Conservation (phyloP, 2,797 vertebrate species). For the Varecia variegata region DNA sequence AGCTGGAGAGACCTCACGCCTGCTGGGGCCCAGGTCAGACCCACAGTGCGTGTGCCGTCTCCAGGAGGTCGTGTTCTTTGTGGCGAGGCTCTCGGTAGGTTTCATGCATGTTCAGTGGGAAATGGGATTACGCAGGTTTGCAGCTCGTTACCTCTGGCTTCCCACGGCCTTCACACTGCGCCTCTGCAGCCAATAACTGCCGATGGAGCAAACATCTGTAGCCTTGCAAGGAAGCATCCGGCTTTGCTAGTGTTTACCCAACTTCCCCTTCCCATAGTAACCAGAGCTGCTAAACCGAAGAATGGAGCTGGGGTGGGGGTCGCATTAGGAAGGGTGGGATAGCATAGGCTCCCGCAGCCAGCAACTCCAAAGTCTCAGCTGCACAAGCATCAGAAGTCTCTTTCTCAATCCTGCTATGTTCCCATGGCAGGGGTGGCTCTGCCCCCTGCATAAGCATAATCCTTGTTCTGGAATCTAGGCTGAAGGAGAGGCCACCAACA, state of each 20-base stretch:
- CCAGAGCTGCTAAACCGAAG: background rate
- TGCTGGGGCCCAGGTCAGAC: accelerated
- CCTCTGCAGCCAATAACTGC: background rate
- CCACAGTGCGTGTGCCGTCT: accelerated
- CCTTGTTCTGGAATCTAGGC: background rate
- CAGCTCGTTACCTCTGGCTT: background rate
- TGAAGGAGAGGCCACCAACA: background rate
- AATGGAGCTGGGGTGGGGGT: accelerated
- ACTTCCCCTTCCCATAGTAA: background rate
- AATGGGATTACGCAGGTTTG: background rate
- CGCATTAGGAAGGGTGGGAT: accelerated
- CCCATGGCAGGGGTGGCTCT: background rate
- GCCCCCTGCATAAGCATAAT: accelerated
- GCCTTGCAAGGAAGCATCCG: background rate
- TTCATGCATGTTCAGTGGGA: background rate
- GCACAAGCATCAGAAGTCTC: background rate
- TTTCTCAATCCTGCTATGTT: background rate
- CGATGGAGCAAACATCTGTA: accelerated
- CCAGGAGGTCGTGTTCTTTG: background rate
- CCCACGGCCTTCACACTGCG: background rate
- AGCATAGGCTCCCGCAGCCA: background rate
- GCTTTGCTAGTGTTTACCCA: background rate
- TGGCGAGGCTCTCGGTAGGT: background rate
- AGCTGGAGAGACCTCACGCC: background rate
- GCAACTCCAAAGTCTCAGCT: background rate